Evolutionary conservation across 2,888 invertebrate species (phyloP), one percentile per base, ranked within the genome.

Genomic region (Ormyrus labotus): DNA sequence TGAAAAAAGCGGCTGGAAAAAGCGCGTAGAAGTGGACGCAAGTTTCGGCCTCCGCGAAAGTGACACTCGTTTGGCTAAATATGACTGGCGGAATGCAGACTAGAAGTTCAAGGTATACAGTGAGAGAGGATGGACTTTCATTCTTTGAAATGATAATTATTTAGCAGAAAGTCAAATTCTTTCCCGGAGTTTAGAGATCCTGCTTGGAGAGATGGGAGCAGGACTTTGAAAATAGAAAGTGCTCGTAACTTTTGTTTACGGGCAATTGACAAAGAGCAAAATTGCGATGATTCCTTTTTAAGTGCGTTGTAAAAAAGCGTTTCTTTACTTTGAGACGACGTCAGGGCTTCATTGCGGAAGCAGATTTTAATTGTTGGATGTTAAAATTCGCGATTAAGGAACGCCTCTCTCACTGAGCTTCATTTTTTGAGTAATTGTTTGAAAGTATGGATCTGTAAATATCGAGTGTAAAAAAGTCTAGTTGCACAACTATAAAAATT

Each of bases 201-300:
- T 81, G 48, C 53, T n/a, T 5, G 45, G 5, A 9, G 19, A 7
- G 45, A 45, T 50, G n/a, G 0, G 10, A 47, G 47, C 10, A 6
- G 34, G 61, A 19, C 45, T 67, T 76, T 69, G n/a, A 57, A 68
- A 69, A 64, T 80, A 75, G 80, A 80, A 75, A 80, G 70, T 70
- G 65, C 60, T 53, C 60, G 55, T 75, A 71, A 69, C 55, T 68
- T 73, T 60, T 67, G 53, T 47, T 63, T 13, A 0, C 19, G 5
- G 9, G n/a, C 13, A 47, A 50, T 58, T 19, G 47, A 57, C 2
- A 74, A 65, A 61, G 7, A 13, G 61, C 58, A 57, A 68, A 47
- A 9, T 7, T 11, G 6, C n/a, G 6, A 1, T 6, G 11, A n/a
- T 11, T 47, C 58, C n/a, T 53, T 6, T 60, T 74, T 57, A 1